Conservation (phyloP, 2,113 vertebrate species). For the Anseranas semipalmata region DNA sequence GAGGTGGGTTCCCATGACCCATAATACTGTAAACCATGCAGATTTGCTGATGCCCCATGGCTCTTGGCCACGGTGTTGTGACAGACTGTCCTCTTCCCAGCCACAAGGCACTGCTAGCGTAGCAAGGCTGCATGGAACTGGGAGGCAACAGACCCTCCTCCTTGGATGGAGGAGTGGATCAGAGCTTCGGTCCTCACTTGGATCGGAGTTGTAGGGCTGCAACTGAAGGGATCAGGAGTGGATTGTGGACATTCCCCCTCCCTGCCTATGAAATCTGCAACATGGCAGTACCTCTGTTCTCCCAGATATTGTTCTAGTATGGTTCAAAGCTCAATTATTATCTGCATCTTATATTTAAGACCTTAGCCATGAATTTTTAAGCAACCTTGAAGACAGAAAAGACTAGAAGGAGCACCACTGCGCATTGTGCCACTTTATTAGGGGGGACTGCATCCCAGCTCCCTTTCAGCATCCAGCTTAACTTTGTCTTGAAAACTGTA, state of each 20-base stretch:
- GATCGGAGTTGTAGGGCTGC: not conserved
- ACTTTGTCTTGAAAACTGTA: not conserved
- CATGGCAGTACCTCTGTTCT: fast-evolving
- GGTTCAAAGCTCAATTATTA: not conserved
- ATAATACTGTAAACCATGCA: not conserved
- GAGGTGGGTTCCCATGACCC: constrained; percentile 4
- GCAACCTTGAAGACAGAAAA: not conserved
- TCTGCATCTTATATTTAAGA: not conserved
- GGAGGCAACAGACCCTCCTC: not conserved
- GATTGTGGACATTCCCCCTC: not conserved
- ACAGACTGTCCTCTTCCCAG: not conserved
- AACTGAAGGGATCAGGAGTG: not conserved
- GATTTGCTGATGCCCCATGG: not conserved
- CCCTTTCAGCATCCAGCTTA: not conserved
- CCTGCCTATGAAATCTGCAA: not conserved
- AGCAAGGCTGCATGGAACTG: not conserved
- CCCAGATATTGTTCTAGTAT: not conserved
- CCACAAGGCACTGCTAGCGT: fast-evolving
- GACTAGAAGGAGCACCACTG: not conserved
- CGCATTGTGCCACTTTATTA: fast-evolving
- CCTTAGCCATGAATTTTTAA: not conserved
- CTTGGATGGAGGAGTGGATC: not conserved
- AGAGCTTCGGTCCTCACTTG: not conserved
- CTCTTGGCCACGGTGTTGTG: not conserved
- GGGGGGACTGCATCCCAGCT: not conserved